Evolutionary conservation across 2,113 vertebrate species (phyloP).

Genomic region (Recurvirostra avosetta): DNA sequence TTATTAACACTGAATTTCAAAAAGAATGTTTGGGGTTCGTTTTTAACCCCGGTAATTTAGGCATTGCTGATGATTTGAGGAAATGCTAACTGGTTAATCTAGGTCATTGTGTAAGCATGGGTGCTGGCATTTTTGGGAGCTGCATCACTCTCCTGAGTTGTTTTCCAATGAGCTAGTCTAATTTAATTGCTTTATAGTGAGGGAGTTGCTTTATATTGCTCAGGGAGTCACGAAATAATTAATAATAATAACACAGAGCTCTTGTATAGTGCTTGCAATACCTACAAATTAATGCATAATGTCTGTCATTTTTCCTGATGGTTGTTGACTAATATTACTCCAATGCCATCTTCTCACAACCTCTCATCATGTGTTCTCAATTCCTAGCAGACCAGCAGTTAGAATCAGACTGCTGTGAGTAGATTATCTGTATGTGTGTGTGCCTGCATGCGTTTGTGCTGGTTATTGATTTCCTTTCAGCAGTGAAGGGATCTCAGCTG

Average conservation of each 20-base stretch:
- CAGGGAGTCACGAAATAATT: slow-evolving; percentile 2
- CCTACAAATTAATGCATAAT: background rate
- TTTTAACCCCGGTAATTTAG: background rate
- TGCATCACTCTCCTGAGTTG: slow-evolving; percentile 6
- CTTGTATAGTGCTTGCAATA: background rate
- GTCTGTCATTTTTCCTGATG: background rate
- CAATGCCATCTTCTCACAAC: background rate
- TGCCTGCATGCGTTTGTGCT: background rate
- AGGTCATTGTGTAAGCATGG: slow-evolving; percentile 14
- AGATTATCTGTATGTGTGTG: background rate
- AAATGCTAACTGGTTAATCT: slow-evolving; percentile 18
- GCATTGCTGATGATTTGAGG: background rate
- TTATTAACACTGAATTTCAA: background rate
- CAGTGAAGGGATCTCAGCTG: background rate
- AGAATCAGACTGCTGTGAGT: background rate
- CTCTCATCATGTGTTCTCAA: background rate
- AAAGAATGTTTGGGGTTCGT: background rate
- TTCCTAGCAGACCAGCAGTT: background rate
- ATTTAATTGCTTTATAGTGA: slow-evolving; percentile 4
- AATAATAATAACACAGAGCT: background rate
- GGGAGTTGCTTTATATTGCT: background rate
- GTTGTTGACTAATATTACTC: background rate
- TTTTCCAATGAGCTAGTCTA: background rate
- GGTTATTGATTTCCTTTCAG: background rate
- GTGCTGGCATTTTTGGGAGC: slow-evolving; percentile 32